Evolutionary conservation across 2,113 vertebrate genomes (phyloP).

Genomic region (Oryctolagus cuniculus): mOryCun1.1 NC_091435.1:16394501-16395000

Average conservation of each 20-base stretch:
- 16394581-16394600: constrained; percentile 18
- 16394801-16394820: neutral
- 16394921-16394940: neutral
- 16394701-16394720: constrained; percentile 7
- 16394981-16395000: neutral
- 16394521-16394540: neutral
- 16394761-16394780: neutral
- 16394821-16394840: neutral
- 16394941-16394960: neutral
- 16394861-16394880: neutral
- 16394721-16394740: constrained; percentile 55
- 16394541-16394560: constrained; percentile 59
- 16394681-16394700: constrained; percentile 4
- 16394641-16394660: constrained; percentile 32
- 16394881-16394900: neutral
- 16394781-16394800: neutral
- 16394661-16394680: constrained; percentile 40
- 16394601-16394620: constrained; percentile 24
- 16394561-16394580: constrained; percentile 63
- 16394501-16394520: constrained; percentile 62
- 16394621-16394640: constrained; percentile 3
- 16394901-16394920: neutral
- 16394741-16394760: constrained; percentile 63
- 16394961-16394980: neutral
- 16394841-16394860: constrained; percentile 40